Evolutionary conservation across 2,888 invertebrate genomes (phyloP).

Genomic region (Mythimna albipuncta): DNA sequence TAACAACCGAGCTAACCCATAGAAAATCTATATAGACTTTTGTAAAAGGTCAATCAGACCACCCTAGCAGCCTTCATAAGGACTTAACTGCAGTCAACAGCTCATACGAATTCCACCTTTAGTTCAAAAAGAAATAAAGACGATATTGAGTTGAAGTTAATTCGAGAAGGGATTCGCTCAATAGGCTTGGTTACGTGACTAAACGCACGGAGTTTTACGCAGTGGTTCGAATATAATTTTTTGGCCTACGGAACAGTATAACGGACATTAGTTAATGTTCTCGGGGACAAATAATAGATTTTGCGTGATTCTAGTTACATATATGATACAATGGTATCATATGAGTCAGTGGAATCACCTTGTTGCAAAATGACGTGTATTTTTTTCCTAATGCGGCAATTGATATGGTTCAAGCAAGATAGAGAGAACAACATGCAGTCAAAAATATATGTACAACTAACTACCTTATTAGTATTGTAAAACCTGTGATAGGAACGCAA

Average conservation of each 20-base stretch:
- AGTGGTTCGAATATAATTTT: constrained; percentile 42
- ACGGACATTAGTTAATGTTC: constrained; percentile 14
- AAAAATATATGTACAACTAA: background rate
- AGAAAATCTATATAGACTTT: constrained; percentile 35
- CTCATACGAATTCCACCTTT: constrained; percentile 22
- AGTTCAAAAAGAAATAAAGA: background rate
- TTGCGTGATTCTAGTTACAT: background rate
- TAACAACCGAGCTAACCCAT: constrained; percentile 13
- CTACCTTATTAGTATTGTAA: background rate
- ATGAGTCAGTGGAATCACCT: background rate
- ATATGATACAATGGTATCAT: background rate
- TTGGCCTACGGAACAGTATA: constrained; percentile 33
- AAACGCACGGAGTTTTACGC: constrained; percentile 57
- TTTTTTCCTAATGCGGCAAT: background rate
- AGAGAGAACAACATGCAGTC: background rate
- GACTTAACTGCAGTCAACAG: background rate
- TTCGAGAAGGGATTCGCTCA: constrained; percentile 45
- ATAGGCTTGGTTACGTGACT: constrained; percentile 60
- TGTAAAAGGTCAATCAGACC: constrained; percentile 44
- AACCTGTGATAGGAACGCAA: too few species aligned
- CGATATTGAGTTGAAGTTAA: constrained; percentile 31
- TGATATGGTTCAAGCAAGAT: constrained; percentile 5
- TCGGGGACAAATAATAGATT: constrained; percentile 7
- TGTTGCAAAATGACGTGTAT: background rate
- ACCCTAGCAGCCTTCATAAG: constrained; percentile 20